A percentile compares a stretch with the other conserved stretches of the same genome.
Conservation (phyloP, 1,140 invertebrate species). For the Eubasilissa regina region DNA sequence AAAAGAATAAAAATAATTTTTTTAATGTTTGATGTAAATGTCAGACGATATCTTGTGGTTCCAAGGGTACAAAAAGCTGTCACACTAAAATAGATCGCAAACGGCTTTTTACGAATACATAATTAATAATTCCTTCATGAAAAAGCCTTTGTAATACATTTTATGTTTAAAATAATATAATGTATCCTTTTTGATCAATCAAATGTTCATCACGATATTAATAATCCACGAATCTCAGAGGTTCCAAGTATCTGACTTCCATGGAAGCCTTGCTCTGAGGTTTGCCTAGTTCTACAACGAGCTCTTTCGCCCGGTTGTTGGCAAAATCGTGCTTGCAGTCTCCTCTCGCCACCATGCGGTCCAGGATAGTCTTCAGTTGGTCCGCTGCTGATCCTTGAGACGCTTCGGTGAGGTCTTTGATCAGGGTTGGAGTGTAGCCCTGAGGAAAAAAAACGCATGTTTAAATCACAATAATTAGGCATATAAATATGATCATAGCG, state of each 20-base stretch:
- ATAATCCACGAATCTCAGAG: slow-evolving; percentile 63
- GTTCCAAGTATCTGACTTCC: slow-evolving; percentile 69
- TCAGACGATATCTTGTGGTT: too few relatives aligned
- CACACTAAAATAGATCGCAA: too few relatives aligned
- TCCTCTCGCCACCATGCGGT: slow-evolving; percentile 70
- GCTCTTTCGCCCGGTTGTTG: slow-evolving; percentile 70
- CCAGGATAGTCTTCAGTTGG: slow-evolving; percentile 69
- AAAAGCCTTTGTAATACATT: too few relatives aligned
- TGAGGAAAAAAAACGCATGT: slow-evolving; percentile 59
- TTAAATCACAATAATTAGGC: too few relatives aligned
- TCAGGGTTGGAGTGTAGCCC: slow-evolving; percentile 71
- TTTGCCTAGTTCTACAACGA: slow-evolving; percentile 70
- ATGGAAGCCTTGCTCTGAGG: slow-evolving; percentile 69
- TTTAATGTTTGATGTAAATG: too few relatives aligned
- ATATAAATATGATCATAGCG: too few relatives aligned
- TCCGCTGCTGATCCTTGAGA: slow-evolving; percentile 69
- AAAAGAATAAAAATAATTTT: too few relatives aligned
- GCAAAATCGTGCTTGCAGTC: slow-evolving; percentile 71
- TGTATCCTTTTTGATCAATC: too few relatives aligned
- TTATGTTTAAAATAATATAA: too few relatives aligned
- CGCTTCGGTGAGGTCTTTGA: slow-evolving; percentile 68
- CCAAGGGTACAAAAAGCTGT: too few relatives aligned
- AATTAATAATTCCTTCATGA: too few relatives aligned
- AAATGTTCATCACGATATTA: not conserved
- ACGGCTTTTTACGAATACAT: too few relatives aligned